Conservation (phyloP, 2,888 invertebrate genomes). For the Phorcus lineatus region DNA sequence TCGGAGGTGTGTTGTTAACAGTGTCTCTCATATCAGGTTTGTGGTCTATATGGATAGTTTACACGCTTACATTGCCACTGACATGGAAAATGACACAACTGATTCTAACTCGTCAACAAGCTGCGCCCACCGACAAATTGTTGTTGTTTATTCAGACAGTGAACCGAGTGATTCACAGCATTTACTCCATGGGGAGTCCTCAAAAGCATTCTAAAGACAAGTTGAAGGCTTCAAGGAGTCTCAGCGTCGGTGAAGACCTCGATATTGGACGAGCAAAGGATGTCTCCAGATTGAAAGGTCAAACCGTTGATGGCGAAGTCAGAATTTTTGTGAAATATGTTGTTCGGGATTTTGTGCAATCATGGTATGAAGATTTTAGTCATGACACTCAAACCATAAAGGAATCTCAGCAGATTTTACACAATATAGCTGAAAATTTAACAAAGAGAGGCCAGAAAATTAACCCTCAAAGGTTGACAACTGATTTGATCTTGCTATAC, state of each 20-base stretch:
- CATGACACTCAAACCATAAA: constrained; percentile 46
- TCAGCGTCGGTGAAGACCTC: neutral
- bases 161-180: neutral
- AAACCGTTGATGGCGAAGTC: constrained; percentile 26
- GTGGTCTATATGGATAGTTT: neutral
- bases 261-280: constrained; percentile 10
- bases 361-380: constrained; percentile 60
- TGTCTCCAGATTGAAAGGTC: constrained; percentile 11
- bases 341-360: constrained; percentile 58
- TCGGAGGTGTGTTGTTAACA: neutral
- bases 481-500: constrained; percentile 30
- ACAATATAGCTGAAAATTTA: constrained; percentile 41
- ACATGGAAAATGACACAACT: neutral
- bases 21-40: neutral
- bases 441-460: constrained; percentile 40
- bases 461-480: constrained; percentile 18
- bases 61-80: neutral
- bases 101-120: neutral
- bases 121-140: neutral
- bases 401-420: constrained; percentile 49
- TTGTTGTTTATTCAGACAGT: neutral
- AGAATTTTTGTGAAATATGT: constrained; percentile 32
- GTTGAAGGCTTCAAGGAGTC: neutral
- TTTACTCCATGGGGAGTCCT: neutral
- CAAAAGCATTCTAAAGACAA: neutral